Evolutionary conservation across 2,797 vertebrate genomes (phyloP), one percentile per base, ranked within the genome.

Genomic region (Nannoperca obscura): DNA sequence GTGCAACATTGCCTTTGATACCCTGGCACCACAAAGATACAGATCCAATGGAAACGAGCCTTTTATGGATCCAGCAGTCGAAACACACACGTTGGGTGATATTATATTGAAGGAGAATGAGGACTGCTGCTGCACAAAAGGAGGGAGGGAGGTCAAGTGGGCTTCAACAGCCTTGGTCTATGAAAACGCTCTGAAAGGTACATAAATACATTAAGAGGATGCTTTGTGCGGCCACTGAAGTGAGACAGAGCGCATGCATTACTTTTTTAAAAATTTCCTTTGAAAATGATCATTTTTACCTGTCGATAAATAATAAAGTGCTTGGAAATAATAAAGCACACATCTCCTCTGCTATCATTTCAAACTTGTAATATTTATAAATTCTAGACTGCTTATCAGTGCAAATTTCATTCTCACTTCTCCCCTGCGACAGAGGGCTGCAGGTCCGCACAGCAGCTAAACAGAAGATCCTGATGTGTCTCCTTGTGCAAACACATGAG

Each of bases 1-100:
- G 86, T 84, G 81, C 68, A 88, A 80, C 86, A 59, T 68, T 53
- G 77, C 67, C 85, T 92, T 91, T 89, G 88, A 92, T 89, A 84
- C 66, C 65, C 58, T 12, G 36, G 67, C 82, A 64, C 54, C 69
- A 44, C 58, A 72, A 74, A 88, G 81, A 90, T 78, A 85, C 42
- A 47, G 74, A 87, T 86, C 81, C 61, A 53, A 75, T 44, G 44
- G 59, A 81, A 85, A 75, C 27, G 68, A 74, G 52, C 62, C 57
- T 60, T 38, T 19, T 36, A 53, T 55, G 54, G 57, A 74, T 67
- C 27, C 32, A 64, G 38, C 46, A 50, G 49, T 11, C 78, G 49
- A 77, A 75, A 82, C 58, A 27, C 40, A 71, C 47, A 74, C 69
- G 63, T 5, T 12, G 14, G 63, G 13, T 36, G 40, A 70, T 75